Evolutionary conservation across 2,888 invertebrate genomes (phyloP).

Genomic region (Ceriagrion tenellum): DNA sequence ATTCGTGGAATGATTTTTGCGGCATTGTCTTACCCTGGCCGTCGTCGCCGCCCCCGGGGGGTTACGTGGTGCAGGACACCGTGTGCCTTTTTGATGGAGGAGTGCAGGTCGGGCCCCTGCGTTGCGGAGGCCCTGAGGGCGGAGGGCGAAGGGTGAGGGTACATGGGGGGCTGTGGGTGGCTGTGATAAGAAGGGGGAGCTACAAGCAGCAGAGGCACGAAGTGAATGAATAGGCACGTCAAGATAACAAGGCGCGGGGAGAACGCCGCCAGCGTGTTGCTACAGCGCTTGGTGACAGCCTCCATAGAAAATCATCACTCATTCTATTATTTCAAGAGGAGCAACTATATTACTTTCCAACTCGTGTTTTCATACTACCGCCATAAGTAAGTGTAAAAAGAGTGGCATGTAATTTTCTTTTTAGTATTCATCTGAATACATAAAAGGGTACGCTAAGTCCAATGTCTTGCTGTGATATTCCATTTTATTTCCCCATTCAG

Average conservation of each 20-base stretch:
- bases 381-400: no score
- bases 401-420: no score
- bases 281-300: neutral
- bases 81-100: neutral
- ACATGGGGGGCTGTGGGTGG: no score
- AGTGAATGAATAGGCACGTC: neutral
- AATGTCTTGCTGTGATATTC: no score
- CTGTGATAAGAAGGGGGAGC: no score
- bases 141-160: neutral
- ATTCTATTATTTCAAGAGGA: no score
- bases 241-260: neutral
- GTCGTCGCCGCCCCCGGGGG: neutral
- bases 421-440: no score
- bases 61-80: neutral
- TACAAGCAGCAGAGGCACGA: neutral
- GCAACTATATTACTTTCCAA: no score
- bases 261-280: neutral
- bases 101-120: neutral
- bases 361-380: no score
- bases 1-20: conserved; percentile 57
- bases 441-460: no score
- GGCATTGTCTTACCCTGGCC: conserved; percentile 2
- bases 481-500: no score
- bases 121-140: neutral
- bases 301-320: neutral